Percentiles rank a stretch among this genome's conserved stretches.
phyloP scores from a whole-genome alignment of 2,113 vertebrate species.

The Oncorhynchus clarkii region DNA sequence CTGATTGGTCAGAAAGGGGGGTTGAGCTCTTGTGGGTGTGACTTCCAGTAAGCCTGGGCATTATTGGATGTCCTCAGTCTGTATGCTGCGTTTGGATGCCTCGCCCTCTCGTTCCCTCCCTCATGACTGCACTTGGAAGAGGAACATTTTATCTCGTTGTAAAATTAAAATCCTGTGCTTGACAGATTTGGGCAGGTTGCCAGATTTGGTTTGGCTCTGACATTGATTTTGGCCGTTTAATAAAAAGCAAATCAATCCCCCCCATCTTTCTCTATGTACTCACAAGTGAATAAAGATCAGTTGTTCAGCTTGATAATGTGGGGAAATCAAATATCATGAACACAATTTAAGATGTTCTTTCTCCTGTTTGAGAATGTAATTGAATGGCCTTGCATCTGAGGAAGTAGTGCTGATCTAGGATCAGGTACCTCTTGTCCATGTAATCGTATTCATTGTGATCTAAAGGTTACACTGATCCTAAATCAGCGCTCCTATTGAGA shows the following conservation, averaged over 20 bases:
- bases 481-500: too few species aligned
- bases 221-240: not conserved
- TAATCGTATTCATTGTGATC: too few species aligned
- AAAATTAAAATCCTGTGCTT: not conserved
- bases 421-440: too few species aligned
- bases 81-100: conserved; percentile 36
- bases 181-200: conserved; percentile 15
- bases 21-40: conserved; percentile 55
- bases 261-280: not conserved
- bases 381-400: too few species aligned
- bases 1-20: conserved; percentile 59
- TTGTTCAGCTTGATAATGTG: too few species aligned
- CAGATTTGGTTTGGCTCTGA: not conserved
- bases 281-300: too few species aligned
- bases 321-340: too few species aligned
- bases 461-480: too few species aligned
- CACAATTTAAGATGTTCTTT: too few species aligned
- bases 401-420: too few species aligned
- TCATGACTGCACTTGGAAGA: not conserved
- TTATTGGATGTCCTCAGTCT: conserved; percentile 53
- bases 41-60: conserved; percentile 41
- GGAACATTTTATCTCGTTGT: not conserved
- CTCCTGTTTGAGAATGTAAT: too few species aligned
- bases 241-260: too few species aligned
- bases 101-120: conserved; percentile 30